Percentiles rank a stretch among this genome's conserved stretches.
Conservation (phyloP, 2,888 invertebrate species). For the Lobophora halterata region DNA sequence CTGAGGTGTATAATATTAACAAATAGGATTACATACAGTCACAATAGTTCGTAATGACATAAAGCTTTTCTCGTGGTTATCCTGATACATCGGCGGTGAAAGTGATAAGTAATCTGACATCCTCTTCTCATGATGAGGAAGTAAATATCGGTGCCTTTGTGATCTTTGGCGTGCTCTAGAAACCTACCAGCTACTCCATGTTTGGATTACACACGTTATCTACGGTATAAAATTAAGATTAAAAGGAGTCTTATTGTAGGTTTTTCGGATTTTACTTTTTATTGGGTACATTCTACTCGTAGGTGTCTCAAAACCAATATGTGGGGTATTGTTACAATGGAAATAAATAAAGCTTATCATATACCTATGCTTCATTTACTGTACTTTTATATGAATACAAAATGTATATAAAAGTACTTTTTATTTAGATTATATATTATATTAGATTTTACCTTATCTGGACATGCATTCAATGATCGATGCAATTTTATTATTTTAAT, state of each 20-base stretch:
- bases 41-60: conserved; percentile 46
- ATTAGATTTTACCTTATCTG: conserved; percentile 15
- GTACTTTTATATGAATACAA: too few relatives aligned
- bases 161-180: conserved; percentile 49
- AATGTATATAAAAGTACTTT: too few relatives aligned
- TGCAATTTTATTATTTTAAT: conserved; percentile 45
- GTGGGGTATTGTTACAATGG: too few relatives aligned
- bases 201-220: conserved; percentile 17
- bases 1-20: conserved; percentile 4
- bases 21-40: conserved; percentile 15
- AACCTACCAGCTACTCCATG: conserved; percentile 36
- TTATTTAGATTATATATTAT: too few relatives aligned
- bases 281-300: too few relatives aligned
- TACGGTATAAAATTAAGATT: conserved; percentile 2
- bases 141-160: conserved; percentile 49
- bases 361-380: too few relatives aligned
- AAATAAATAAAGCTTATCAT: too few relatives aligned
- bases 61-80: conserved; percentile 53
- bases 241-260: too few relatives aligned
- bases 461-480: conserved; percentile 27
- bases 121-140: conserved; percentile 58
- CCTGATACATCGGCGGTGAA: conserved; percentile 63
- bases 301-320: too few relatives aligned
- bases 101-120: conserved; percentile 64
- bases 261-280: too few relatives aligned